Conservation (phyloP, 1,140 invertebrate species). For the Drosophila kurseongensis region DNA sequence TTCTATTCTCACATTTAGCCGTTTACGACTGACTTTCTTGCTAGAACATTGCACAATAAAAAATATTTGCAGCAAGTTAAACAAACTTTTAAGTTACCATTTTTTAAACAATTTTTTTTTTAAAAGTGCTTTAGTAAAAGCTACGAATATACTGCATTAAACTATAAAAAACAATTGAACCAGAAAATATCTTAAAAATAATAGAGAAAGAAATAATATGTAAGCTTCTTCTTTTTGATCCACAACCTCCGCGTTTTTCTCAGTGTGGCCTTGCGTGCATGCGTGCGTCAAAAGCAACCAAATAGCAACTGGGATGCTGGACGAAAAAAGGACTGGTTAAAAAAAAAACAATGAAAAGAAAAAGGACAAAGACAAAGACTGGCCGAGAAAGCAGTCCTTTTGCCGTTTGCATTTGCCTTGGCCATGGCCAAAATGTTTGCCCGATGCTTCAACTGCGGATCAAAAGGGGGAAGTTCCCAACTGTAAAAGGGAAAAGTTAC, state of each 20-base stretch:
- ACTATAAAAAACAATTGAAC: too few species aligned
- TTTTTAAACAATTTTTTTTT: too few species aligned
- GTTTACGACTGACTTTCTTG: slow-evolving; percentile 7
- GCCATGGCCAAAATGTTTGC: slow-evolving; percentile 32
- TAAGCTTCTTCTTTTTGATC: neutral
- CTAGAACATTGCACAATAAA: neutral
- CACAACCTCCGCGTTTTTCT: neutral
- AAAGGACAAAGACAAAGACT: slow-evolving; percentile 3
- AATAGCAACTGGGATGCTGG: slow-evolving; percentile 15
- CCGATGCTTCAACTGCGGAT: slow-evolving; percentile 16
- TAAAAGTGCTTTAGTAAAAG: too few species aligned
- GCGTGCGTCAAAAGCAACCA: slow-evolving; percentile 17
- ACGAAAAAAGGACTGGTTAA: slow-evolving; percentile 1
- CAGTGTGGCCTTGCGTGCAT: slow-evolving; percentile 11
- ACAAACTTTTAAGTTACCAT: too few species aligned
- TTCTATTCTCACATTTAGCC: neutral
- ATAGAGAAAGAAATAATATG: too few species aligned
- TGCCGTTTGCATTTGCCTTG: slow-evolving; percentile 22
- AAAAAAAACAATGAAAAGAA: neutral
- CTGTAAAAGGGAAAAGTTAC: slow-evolving; percentile 30
- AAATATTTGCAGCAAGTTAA: neutral
- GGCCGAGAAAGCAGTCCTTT: slow-evolving; percentile 8
- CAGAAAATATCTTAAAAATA: too few species aligned
- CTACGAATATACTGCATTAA: too few species aligned
- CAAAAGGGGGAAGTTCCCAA: slow-evolving; percentile 12